Base-by-base conservation (phyloP, 1,140 invertebrate species). In the Wasmannia auropunctata region DNA sequence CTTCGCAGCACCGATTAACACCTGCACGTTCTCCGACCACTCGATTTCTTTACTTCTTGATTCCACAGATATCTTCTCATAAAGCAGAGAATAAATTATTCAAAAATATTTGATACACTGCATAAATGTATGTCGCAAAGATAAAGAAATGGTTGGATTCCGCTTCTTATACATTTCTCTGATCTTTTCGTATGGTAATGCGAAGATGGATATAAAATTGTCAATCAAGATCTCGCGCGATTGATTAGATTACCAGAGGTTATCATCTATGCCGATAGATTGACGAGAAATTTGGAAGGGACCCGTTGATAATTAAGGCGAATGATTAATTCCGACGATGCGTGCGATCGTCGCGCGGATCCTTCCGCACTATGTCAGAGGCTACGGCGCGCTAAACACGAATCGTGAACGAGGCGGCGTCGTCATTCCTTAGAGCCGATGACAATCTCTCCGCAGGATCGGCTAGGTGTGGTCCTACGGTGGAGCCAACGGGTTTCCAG, bases 391-490 rank as follows among this genome's bases (percentile, higher is more conserved):
- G 77, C 79, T 31, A 43, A 31, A 81, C 51, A 81, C 49, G 65
- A 81, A 72, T 81, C 65, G 79, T 81, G 34, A 81, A 81, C 79
- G 49, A 81, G 46, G 51, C 84, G 83, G 72, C 88, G 89, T 75
- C 84, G 87, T 91, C 87, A 88, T 92, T 92, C 88, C 84, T 91
- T 87, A 76, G 79, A 92, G 84, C 86, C 90, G 92, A 92, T 93
- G 91, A 92, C 91, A 92, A 93, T 93, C 92, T 93, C 86, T 69
- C 77, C 31, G 72, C 86, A 75, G 90, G 90, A 83, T 87, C 86
- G 87, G 84, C 93, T 95, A 95, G 94, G 94, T 95, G 94, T 95
- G 95, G 95, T 95, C 94, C 94, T 92, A 92, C 90, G 91, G 88
- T 90, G 91, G 91, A 92, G 87, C 86, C 91, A 91, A 85, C 91